Evolutionary conservation across 2,797 vertebrate genomes (phyloP).

Genomic region (Betta splendens): DNA sequence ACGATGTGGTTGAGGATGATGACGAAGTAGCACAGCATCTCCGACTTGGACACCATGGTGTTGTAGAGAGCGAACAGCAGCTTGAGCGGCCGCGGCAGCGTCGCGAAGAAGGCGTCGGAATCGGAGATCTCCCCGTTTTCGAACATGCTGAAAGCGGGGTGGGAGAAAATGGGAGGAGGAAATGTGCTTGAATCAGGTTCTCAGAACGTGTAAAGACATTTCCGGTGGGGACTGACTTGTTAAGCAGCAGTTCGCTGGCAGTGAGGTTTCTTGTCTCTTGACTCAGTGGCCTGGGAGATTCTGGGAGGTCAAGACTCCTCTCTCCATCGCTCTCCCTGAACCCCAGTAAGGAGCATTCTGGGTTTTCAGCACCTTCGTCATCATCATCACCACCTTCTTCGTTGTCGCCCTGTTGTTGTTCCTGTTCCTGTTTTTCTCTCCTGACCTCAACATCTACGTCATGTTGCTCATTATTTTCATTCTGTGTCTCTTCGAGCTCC

Average conservation of each 20-base stretch:
- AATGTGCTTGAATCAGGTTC: neutral
- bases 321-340: constrained; percentile 52
- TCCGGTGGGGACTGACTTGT: constrained; percentile 75
- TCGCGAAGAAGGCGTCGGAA: constrained; percentile 73
- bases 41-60: constrained; percentile 76
- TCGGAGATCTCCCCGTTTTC: constrained; percentile 74
- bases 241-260: constrained; percentile 81
- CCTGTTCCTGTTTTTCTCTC: constrained; percentile 26
- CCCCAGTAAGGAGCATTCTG: constrained; percentile 30
- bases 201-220: neutral
- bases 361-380: constrained; percentile 25
- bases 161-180: neutral
- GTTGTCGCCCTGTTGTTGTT: constrained; percentile 22
- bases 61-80: constrained; percentile 78
- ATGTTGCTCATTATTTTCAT: constrained; percentile 6
- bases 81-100: constrained; percentile 69
- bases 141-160: constrained; percentile 66
- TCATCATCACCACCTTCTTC: no score
- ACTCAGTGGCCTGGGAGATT: constrained; percentile 60
- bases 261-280: constrained; percentile 73
- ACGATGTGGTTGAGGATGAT: constrained; percentile 82
- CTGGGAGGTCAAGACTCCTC: constrained; percentile 51
- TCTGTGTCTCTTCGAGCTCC: constrained; percentile 5
- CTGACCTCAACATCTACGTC: constrained; percentile 6
- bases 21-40: constrained; percentile 82